Evolutionary conservation across 1,140 invertebrate species (phyloP).

Genomic region (Paraescarpia echinospica): DNA sequence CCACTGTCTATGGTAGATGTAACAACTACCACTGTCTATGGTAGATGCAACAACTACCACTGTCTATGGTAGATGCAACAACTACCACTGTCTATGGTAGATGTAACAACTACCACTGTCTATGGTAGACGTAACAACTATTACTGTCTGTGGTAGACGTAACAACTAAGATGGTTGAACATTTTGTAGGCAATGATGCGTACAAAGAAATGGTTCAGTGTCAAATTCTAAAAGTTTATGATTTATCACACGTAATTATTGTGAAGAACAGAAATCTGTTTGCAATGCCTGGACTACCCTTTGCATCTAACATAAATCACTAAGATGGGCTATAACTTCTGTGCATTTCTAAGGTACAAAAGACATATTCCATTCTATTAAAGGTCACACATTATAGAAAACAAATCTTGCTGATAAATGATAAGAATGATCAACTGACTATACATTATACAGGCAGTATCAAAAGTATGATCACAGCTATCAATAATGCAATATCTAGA

Average conservation of each 20-base stretch:
- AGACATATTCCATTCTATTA: not conserved
- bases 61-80: not conserved
- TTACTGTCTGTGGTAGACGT: not conserved
- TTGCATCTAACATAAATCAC: not conserved
- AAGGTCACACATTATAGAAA: not conserved
- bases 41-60: not conserved
- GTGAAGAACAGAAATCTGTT: not conserved
- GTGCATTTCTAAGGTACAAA: not conserved
- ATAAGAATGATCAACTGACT: not conserved
- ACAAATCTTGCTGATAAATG: not conserved
- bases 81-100: not conserved
- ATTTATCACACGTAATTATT: not conserved
- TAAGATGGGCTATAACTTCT: not conserved
- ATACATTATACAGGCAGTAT: too few species aligned
- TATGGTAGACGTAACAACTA: not conserved
- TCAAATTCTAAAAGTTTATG: not conserved
- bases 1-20: not conserved
- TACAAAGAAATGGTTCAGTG: not conserved
- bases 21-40: not conserved
- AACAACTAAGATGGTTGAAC: not conserved
- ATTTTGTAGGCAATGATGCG: not conserved
- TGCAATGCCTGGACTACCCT: not conserved
- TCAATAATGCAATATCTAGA: not conserved
- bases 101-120: not conserved
- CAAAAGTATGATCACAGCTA: not conserved